Evolutionary conservation across 2,888 invertebrate species (phyloP), one percentile per base, ranked within the genome.

Genomic region (Caenorhabditis sp.): DNA sequence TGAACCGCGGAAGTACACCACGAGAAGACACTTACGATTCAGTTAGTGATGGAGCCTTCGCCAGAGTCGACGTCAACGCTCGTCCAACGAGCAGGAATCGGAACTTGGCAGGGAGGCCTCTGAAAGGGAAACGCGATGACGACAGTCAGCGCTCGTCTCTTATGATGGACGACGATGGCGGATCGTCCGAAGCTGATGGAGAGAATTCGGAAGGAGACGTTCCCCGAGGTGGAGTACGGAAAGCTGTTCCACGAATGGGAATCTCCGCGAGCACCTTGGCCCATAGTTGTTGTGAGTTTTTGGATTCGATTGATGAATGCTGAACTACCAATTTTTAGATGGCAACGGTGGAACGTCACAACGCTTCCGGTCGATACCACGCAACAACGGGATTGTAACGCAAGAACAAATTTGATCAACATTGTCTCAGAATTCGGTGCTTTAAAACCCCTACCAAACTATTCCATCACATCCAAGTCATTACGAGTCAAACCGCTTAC

Each of bases 101-200:
- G 35, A 87, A 83, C 31, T 44, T 80, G 41, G 86, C 87, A 82
- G 80, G 74, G 56, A 84, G 85, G 35, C 84, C 80, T 10, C 73
- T 84, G 31, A 72, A 77, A 41, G 85, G 86, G n/a, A 85, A 84
- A 56, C 85, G 84, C 2, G 88, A 88, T 73, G 88, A 88, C 54
- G 86, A 87, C 54, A 87, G 87, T 59, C 88, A 88, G 26, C 84
- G 88, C 14, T 88, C 88, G 26, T 88, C 88, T 2, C 61, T 88
- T 24, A 87, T 88, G 86, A 79, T 86, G 68, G 88, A 87, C 35
- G 86, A 86, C 16, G 84, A 84, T 22, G 85, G 83, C 24, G 82
- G 79, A 16, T 87, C 86, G 44, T 87, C 86, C 8, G 87, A 87
- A 72, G 87, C 87, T 16, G 87, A 87, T 68, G 86, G 84, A 26